Conservation (phyloP, 2,113 vertebrate species). For the Lipotes vexillifer region DNA sequence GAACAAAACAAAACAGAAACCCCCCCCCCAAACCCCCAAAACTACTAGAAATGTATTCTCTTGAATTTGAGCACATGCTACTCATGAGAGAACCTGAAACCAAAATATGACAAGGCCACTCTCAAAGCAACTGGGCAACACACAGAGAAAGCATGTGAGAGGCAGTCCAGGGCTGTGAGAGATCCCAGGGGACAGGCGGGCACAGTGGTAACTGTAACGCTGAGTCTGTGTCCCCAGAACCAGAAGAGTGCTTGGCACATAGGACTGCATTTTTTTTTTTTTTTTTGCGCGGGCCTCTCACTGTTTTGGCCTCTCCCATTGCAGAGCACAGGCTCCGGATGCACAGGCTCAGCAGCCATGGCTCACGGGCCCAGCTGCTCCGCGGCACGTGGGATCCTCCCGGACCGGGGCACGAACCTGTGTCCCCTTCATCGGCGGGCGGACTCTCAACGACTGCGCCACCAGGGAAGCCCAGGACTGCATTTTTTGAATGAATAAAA, state of each 20-base stretch:
- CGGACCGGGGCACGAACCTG: too few species aligned
- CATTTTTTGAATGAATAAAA: neutral
- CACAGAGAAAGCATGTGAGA: too few species aligned
- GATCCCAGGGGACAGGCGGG: fast-evolving
- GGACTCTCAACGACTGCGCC: too few species aligned
- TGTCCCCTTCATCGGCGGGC: too few species aligned
- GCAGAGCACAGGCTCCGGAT: too few species aligned
- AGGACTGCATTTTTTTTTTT: neutral
- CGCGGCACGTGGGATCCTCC: too few species aligned
- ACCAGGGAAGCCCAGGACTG: neutral
- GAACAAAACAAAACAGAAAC: neutral
- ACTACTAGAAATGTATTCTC: neutral
- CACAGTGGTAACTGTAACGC: neutral
- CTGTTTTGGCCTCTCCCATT: too few species aligned
- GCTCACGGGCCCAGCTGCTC: too few species aligned
- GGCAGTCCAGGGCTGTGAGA: neutral
- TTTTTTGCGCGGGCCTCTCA: too few species aligned
- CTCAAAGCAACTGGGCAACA: neutral
- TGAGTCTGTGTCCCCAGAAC: neutral
- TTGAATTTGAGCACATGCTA: neutral
- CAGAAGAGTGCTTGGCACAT: neutral
- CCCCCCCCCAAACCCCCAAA: neutral
- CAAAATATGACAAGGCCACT: neutral
- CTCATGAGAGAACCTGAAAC: neutral
- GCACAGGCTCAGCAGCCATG: too few species aligned